phyloP scores from a whole-genome alignment of 2,888 invertebrate species.

The Macaria notata region DNA sequence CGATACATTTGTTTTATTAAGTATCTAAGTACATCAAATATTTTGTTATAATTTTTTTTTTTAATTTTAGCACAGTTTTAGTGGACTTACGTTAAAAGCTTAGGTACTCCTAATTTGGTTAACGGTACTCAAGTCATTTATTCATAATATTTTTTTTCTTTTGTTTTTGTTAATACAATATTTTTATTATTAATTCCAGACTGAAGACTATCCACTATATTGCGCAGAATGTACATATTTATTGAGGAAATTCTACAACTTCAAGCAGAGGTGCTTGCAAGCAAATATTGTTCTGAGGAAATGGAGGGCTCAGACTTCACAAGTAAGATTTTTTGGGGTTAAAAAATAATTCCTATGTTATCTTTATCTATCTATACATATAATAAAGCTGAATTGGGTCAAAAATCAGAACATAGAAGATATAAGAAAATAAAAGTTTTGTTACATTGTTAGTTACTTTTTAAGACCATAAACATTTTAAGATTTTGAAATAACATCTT shows the following conservation, averaged over 20 bases:
- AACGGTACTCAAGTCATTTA: too few relatives aligned
- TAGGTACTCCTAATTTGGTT: too few relatives aligned
- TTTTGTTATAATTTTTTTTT: too few relatives aligned
- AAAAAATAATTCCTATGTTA: not conserved
- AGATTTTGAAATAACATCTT: not conserved
- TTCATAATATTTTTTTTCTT: too few relatives aligned
- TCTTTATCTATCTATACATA: too few relatives aligned
- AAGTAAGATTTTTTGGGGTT: conserved; percentile 5
- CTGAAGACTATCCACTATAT: conserved; percentile 6
- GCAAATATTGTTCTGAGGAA: conserved; percentile 9
- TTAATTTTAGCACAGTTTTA: too few relatives aligned
- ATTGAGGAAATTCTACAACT: conserved; percentile 13
- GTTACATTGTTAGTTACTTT: not conserved
- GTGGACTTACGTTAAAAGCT: too few relatives aligned
- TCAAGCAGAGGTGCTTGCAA: conserved; percentile 13
- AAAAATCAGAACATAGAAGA: too few relatives aligned
- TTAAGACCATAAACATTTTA: not conserved
- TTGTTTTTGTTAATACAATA: not conserved
- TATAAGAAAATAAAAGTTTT: too few relatives aligned
- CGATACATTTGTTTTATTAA: too few relatives aligned
- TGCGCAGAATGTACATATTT: conserved; percentile 11
- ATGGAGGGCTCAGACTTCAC: conserved; percentile 11
- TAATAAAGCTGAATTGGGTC: too few relatives aligned
- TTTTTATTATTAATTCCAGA: not conserved
- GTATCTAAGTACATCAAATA: too few relatives aligned